These are phyloP conservation scores for Polypedilum pembai DNA, from an alignment of 1,140 invertebrate species.

Conservation along the genomic window DNA sequence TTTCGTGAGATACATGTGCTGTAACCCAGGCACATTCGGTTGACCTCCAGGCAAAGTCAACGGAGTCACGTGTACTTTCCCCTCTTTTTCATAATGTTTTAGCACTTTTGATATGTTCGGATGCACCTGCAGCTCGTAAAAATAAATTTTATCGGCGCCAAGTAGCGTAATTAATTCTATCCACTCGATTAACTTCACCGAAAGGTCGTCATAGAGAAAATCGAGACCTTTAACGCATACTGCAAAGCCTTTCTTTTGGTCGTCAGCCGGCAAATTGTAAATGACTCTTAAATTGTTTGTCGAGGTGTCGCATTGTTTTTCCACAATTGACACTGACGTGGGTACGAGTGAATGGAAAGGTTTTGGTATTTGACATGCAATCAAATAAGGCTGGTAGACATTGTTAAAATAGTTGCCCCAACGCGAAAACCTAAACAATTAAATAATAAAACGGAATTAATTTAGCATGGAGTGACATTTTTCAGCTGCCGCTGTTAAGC, in stretches of 20 bases:
- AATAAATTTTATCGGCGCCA: constrained; percentile 86
- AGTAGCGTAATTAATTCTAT: constrained; percentile 78
- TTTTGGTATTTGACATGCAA: constrained; percentile 77
- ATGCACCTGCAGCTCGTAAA: constrained; percentile 86
- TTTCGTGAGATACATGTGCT: constrained; percentile 82
- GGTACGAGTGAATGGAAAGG: constrained; percentile 64
- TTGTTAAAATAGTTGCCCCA: constrained; percentile 92
- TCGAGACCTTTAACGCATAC: constrained; percentile 92
- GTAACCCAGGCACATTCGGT: constrained; percentile 79
- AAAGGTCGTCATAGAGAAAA: constrained; percentile 84
- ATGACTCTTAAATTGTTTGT: constrained; percentile 83
- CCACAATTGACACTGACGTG: constrained; percentile 77
- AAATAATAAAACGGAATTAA: no score
- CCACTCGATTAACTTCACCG: constrained; percentile 88
- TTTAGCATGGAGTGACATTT: background rate
- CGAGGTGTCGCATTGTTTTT: constrained; percentile 73
- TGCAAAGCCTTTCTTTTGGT: constrained; percentile 72
- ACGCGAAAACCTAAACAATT: background rate
- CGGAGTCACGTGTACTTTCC: constrained; percentile 74
- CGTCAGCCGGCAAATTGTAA: constrained; percentile 60
- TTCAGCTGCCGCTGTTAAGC: constrained; percentile 50
- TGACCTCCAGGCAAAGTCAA: constrained; percentile 84
- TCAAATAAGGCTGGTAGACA: constrained; percentile 83
- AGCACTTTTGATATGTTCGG: constrained; percentile 85
- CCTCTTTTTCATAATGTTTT: constrained; percentile 66